Conservation (phyloP, 2,797 vertebrate species). For the Pangasius sanitwongsei region DNA sequence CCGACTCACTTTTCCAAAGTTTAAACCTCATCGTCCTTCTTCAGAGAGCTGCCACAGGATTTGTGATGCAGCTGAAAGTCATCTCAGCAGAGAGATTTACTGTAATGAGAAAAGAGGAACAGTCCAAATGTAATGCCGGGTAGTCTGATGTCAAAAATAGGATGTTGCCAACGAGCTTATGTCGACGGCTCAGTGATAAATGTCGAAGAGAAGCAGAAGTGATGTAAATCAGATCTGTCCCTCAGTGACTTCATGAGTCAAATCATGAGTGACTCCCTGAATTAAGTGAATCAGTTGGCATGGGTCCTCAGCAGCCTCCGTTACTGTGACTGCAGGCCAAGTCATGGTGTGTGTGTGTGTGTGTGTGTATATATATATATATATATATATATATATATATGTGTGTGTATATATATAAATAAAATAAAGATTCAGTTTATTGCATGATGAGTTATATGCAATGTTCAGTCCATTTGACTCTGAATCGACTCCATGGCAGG, state of each 20-base stretch:
- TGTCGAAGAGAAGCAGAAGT: background rate
- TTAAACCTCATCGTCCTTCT: background rate
- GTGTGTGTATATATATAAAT: too few relatives aligned
- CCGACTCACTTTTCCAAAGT: background rate
- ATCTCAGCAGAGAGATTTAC: background rate
- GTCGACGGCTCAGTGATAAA: background rate
- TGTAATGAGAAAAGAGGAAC: background rate
- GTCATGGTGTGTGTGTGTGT: too few relatives aligned
- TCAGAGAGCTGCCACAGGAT: background rate
- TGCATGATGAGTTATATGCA: background rate
- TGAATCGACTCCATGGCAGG: background rate
- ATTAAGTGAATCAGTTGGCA: background rate
- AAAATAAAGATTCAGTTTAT: background rate
- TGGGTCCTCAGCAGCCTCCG: background rate
- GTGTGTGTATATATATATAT: too few relatives aligned
- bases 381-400: too few relatives aligned
- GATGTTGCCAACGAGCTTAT: background rate
- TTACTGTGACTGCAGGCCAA: background rate
- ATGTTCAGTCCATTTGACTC: background rate
- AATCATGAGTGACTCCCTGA: background rate
- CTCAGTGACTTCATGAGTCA: background rate
- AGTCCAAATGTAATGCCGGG: background rate
- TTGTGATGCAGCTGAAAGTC: background rate
- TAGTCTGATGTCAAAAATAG: background rate
- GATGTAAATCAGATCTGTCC: background rate